Conservation (phyloP, 2,888 invertebrate species). For the Marronus borbonicus region DNA sequence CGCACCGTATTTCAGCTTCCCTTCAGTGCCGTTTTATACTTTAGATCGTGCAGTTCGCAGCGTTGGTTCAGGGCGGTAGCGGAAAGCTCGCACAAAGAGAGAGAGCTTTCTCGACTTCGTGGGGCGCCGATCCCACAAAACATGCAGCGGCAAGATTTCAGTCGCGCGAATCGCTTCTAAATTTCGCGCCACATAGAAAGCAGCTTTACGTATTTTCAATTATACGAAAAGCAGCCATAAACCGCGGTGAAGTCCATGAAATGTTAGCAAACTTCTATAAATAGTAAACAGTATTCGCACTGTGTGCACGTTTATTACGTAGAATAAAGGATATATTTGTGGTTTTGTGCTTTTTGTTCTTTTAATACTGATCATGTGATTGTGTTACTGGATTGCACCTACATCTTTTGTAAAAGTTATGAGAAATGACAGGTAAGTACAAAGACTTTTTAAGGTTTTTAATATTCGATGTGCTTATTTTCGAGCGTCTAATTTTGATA, state of each 20-base stretch:
- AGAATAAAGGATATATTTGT: not conserved
- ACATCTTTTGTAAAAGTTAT: too few relatives aligned
- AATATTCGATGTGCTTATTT: too few relatives aligned
- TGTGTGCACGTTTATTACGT: not conserved
- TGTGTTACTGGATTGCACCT: not conserved
- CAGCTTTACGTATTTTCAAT: not conserved
- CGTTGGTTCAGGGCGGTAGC: constrained; percentile 23
- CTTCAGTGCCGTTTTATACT: constrained; percentile 59
- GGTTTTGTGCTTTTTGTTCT: too few relatives aligned
- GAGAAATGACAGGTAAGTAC: too few relatives aligned
- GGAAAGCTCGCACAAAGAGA: constrained; percentile 31
- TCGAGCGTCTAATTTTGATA: too few relatives aligned
- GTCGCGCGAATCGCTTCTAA: not conserved
- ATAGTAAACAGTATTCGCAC: not conserved
- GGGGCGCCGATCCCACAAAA: constrained; percentile 4
- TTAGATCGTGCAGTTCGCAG: constrained; percentile 51
- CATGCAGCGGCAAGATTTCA: not conserved
- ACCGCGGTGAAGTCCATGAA: not conserved
- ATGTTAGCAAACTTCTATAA: not conserved
- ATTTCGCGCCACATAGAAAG: not conserved
- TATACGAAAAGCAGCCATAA: not conserved
- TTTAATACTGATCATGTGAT: not conserved
- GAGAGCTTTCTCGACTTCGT: constrained; percentile 19
- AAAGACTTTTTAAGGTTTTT: too few relatives aligned
- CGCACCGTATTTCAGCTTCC: constrained; percentile 59